Base-by-base conservation (phyloP, 1,140 invertebrate species). In the Cataglyphis hispanica region DNA sequence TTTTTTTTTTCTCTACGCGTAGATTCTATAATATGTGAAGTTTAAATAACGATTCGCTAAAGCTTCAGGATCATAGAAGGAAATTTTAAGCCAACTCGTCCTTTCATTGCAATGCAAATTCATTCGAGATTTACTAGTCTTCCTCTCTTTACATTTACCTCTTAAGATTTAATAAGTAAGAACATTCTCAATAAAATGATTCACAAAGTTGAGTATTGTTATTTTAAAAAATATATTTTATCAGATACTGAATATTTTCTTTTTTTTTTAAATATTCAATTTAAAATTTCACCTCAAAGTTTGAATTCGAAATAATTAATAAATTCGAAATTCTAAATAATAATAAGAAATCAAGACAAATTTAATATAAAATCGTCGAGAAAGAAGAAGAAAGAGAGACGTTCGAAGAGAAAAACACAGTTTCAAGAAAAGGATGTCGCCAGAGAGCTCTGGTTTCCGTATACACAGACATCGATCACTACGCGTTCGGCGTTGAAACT, bases 21-120 rank as follows among this genome's bases (percentile, higher is more conserved):
- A 50, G 16, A 22, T 60, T 22, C 22, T 37, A 43, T 31, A 31
- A 31, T 31, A 3, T 2, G 7, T 31, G 25, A 22, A 72, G 66
- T 72, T 81, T 72, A 40, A 37, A 43, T 72, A 56, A 80, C 19
- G 63, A 80, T 31, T 69, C 7, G 76, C 34, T 10, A 46, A 46
- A 19, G 63, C 76, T 66, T 78, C 40, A 43, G 37, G 37, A n/a
- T 63, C 61, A 43, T 22, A 16, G 11, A 25, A 25, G 37, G 16
- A 8, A 27, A 67, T 53, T 56, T 69, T 40, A n/a, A 56, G 16
- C 25, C 13, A 16, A 27, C 34, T 56, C 43, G 11, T 37, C n/a
- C 13, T 31, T 53, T 66, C n/a, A 27, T 56, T 27, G 60, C 22
- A 46, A 27, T 40, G 8, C 43, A n/a, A 46, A 27, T 16, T 76